These are phyloP conservation scores for Leptinotarsa lineolata DNA, from an alignment of 1,140 invertebrate species.

Conservation along the genomic window DNA sequence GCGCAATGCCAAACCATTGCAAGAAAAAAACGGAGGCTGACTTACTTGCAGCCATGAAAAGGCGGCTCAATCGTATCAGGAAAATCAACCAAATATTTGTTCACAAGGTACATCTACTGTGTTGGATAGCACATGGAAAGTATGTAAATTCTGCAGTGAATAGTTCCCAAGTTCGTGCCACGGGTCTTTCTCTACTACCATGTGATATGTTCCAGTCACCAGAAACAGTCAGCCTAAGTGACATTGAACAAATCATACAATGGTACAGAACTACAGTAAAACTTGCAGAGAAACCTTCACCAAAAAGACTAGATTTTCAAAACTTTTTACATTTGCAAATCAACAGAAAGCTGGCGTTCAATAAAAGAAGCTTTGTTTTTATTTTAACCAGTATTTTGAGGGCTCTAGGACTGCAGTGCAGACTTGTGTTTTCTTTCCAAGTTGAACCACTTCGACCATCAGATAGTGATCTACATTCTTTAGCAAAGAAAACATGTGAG, in stretches of 20 bases:
- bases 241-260: constrained; percentile 74
- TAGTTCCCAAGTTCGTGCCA: constrained; percentile 67
- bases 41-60: constrained; percentile 72
- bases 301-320: constrained; percentile 57
- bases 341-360: constrained; percentile 63
- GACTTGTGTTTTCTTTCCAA: constrained; percentile 73
- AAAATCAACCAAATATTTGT: constrained; percentile 77
- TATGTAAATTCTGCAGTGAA: constrained; percentile 75
- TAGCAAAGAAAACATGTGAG: constrained; percentile 44
- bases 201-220: constrained; percentile 71
- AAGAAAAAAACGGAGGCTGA: constrained; percentile 68
- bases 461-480: constrained; percentile 62
- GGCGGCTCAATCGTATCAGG: constrained; percentile 73
- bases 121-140: constrained; percentile 80
- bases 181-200: constrained; percentile 75
- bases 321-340: constrained; percentile 65
- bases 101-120: constrained; percentile 87
- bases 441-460: constrained; percentile 66
- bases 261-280: constrained; percentile 75
- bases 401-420: constrained; percentile 77
- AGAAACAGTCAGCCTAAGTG: constrained; percentile 69
- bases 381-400: constrained; percentile 78
- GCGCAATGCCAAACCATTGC: constrained; percentile 59
- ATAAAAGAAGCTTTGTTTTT: constrained; percentile 71
- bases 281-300: constrained; percentile 59